Base-by-base conservation (phyloP, 2,888 invertebrate genomes). In the Trissolcus japonicus region DNA sequence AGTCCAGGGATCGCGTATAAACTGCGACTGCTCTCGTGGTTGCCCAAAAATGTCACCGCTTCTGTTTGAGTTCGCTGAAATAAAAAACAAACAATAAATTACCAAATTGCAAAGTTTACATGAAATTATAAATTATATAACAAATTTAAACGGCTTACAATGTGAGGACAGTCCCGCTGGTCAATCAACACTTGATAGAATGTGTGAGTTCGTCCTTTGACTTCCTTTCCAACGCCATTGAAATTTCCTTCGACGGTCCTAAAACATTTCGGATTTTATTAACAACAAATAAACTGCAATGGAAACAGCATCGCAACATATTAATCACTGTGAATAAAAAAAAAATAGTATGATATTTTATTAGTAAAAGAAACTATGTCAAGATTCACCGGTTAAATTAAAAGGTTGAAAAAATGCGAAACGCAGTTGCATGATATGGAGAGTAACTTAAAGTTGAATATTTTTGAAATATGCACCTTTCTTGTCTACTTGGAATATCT, bases 101-200 rank as follows among this genome's bases (percentile, higher is more conserved):
- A n/a, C n/a, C n/a, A n/a, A n/a, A n/a, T n/a, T 43, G 13, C 13
- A 14, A 43, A 3, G 9, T 43, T 43, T 43, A 43, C n/a, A n/a
- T 43, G 6, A 43, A n/a, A n/a, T 13, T 43, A 14, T 0, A 11
- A 43, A n/a, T 43, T 13, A 4, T 11, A 4, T n/a, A 43, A n/a
- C 4, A 43, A 25, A 25, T 25, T 25, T 0, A 25, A 46, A 46
- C 14, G n/a, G 92, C 95, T 94, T 92, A 97, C 96, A 91, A 99
- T 98, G 89, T 95, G 96, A 6, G 98, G 97, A 86, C 97, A 98
- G 91, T 99, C 99, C 86, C 98, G 92, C 76, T 97, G 95, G 90
- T 99, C 99, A 82, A 99, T 98, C 50, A 99, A 91, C 50, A 98
- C 98, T 92, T 99, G 98, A 89, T 99, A 99, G 89, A 98, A 99